These are phyloP conservation scores for Crossaster papposus DNA, from an alignment of 53 echinoderm and acorn worm species.

Conservation along the genomic window DNA sequence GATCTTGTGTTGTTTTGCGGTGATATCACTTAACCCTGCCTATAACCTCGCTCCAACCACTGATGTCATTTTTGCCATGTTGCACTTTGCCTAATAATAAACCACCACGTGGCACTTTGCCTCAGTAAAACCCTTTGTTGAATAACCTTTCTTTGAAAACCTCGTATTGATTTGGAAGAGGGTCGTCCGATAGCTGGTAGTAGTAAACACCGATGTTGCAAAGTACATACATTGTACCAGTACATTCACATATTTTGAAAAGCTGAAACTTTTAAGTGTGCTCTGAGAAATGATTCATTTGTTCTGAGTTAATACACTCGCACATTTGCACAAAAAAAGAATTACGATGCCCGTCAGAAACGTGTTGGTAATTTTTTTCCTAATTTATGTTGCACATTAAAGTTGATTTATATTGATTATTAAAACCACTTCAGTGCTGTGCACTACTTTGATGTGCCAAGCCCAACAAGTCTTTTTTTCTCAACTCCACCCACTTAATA, in stretches of 20 bases:
- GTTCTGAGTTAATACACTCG: background rate
- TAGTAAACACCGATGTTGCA: too few relatives aligned
- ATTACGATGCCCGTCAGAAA: background rate
- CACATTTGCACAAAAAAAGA: constrained; percentile 11
- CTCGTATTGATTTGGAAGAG: too few relatives aligned
- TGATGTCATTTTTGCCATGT: background rate
- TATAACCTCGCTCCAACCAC: background rate
- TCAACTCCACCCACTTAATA: constrained; percentile 21
- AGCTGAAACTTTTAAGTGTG: background rate
- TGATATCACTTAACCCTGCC: background rate
- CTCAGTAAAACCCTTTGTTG: constrained; percentile 16
- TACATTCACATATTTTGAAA: background rate
- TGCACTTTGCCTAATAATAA: background rate
- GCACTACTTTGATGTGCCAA: background rate
- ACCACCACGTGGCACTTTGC: background rate
- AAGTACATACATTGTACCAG: background rate
- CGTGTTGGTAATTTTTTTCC: constrained; percentile 33
- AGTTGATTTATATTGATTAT: constrained; percentile 14
- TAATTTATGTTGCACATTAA: constrained; percentile 27
- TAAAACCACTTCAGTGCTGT: constrained; percentile 6
- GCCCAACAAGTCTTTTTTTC: background rate
- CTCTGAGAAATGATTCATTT: background rate
- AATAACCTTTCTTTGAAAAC: constrained; percentile 27
- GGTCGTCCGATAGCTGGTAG: too few relatives aligned
- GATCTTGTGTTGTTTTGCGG: background rate